Evolutionary conservation across 2,797 vertebrate genomes (phyloP).

Genomic region (Protonibea diacanthus): DNA sequence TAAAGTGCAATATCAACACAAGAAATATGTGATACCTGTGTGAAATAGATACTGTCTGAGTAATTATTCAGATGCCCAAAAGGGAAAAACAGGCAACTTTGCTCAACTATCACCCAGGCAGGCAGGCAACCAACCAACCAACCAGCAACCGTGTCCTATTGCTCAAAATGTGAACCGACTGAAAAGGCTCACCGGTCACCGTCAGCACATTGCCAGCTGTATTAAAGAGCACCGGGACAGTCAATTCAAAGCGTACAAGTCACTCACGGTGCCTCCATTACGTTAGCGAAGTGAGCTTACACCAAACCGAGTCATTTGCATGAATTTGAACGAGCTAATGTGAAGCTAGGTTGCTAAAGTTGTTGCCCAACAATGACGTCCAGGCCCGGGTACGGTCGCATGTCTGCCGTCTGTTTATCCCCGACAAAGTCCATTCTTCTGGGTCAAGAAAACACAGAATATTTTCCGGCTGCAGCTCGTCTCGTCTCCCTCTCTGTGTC

Average conservation of each 20-base stretch:
- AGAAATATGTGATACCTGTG: constrained; percentile 31
- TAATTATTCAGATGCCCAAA: constrained; percentile 12
- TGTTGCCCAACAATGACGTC: constrained; percentile 73
- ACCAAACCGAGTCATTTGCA: constrained; percentile 71
- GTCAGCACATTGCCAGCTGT: constrained; percentile 62
- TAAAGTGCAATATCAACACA: constrained; percentile 58
- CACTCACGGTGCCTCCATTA: constrained; percentile 79
- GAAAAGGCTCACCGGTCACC: constrained; percentile 40
- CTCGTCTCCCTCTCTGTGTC: constrained; percentile 65
- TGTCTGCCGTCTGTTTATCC: constrained; percentile 48
- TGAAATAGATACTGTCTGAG: constrained; percentile 29
- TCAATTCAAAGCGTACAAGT: constrained; percentile 55
- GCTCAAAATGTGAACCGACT: constrained; percentile 30
- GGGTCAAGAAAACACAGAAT: constrained; percentile 24
- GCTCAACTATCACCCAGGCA: constrained; percentile 33
- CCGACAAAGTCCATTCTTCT: constrained; percentile 74
- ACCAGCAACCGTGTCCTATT: constrained; percentile 30
- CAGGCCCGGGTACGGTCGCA: constrained; percentile 70
- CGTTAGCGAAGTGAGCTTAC: constrained; percentile 58
- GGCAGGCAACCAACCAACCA: constrained; percentile 14
- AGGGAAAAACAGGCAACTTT: constrained; percentile 48
- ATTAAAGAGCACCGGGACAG: constrained; percentile 46
- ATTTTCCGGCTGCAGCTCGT: constrained; percentile 43
- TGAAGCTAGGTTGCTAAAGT: constrained; percentile 79
- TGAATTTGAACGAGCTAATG: constrained; percentile 69